phyloP scores from a whole-genome alignment of 1,140 invertebrate genomes.

The Drosophila arawakana region DNA sequence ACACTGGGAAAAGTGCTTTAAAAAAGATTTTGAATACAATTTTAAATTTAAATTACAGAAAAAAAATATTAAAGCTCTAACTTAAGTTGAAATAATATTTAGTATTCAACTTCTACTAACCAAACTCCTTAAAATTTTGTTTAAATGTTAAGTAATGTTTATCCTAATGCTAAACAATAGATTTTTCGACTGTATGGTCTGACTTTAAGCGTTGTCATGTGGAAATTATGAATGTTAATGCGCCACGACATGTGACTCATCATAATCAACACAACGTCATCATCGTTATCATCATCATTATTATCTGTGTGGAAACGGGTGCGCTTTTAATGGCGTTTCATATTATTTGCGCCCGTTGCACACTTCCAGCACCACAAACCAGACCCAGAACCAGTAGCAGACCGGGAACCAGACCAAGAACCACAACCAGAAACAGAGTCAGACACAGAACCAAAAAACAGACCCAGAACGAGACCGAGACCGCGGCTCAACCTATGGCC shows the following conservation, averaged over 20 bases:
- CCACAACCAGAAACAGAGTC: neutral
- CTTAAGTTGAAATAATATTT: neutral
- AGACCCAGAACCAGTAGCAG: neutral
- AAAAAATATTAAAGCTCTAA: no score
- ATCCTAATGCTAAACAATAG: no score
- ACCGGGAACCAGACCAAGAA: neutral
- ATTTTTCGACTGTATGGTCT: neutral
- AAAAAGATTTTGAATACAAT: no score
- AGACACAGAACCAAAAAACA: slow-evolving; percentile 1
- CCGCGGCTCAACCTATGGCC: slow-evolving; percentile 9
- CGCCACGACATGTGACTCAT: slow-evolving; percentile 69
- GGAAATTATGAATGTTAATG: slow-evolving; percentile 81
- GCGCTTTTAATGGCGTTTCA: slow-evolving; percentile 78
- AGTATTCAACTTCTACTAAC: slow-evolving; percentile 27
- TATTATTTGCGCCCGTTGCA: slow-evolving; percentile 74
- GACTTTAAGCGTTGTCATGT: slow-evolving; percentile 65
- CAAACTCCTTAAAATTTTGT: neutral
- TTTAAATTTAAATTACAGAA: no score
- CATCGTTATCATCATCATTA: slow-evolving; percentile 43
- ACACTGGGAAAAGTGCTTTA: no score
- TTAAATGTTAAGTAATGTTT: no score
- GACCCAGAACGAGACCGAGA: neutral
- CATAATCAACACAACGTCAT: slow-evolving; percentile 63
- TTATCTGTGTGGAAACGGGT: slow-evolving; percentile 50
- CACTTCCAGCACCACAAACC: slow-evolving; percentile 45